These are phyloP conservation scores for Helleia helle DNA, from an alignment of 2,888 invertebrate species.

Conservation along the genomic window DNA sequence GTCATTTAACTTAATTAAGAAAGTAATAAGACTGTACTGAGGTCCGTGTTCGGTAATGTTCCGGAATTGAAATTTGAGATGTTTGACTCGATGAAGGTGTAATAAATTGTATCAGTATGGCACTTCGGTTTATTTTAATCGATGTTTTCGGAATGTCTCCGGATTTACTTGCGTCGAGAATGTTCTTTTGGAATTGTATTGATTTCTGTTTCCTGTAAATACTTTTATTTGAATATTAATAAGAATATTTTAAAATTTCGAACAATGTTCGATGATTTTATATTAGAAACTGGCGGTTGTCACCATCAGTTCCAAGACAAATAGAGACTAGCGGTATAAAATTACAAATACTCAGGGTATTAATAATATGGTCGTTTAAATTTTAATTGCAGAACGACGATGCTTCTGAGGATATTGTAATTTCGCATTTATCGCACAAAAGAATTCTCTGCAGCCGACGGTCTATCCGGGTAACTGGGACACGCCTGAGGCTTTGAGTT, in stretches of 20 bases:
- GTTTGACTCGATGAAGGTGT: slow-evolving; percentile 1
- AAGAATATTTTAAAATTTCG: no score
- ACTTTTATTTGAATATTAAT: no score
- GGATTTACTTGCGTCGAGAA: no score
- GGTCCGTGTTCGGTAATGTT: not conserved
- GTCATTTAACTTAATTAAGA: slow-evolving; percentile 7
- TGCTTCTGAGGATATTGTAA: not conserved
- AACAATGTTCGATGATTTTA: no score
- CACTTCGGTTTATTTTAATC: not conserved
- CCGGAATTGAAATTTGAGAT: slow-evolving; percentile 5
- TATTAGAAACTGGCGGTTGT: no score
- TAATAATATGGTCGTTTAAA: no score
- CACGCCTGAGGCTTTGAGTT: slow-evolving; percentile 4
- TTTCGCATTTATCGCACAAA: slow-evolving; percentile 4
- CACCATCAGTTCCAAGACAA: no score
- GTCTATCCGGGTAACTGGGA: slow-evolving; percentile 5
- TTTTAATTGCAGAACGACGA: not conserved
- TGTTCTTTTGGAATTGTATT: no score
- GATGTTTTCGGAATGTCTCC: no score
- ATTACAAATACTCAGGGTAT: no score
- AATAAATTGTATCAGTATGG: not conserved
- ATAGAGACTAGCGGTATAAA: no score
- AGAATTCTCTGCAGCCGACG: not conserved
- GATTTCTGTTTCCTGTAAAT: no score
- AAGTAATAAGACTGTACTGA: not conserved